phyloP scores from a whole-genome alignment of 2,888 invertebrate species.

The Selenia dentaria region DNA sequence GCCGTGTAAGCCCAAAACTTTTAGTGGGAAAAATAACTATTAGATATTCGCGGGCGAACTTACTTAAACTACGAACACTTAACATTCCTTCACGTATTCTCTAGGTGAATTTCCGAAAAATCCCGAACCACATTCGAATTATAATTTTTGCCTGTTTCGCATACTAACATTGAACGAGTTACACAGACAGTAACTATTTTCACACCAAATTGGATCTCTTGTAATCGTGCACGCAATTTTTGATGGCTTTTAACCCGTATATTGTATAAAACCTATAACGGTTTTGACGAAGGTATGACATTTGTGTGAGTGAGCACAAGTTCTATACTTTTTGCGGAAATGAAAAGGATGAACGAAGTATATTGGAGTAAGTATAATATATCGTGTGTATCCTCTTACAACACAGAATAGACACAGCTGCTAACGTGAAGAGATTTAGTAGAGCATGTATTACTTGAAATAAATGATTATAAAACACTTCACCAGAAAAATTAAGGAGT shows the following conservation, averaged over 20 bases:
- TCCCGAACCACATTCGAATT: constrained; percentile 12
- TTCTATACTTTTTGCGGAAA: background rate
- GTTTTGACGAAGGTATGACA: constrained; percentile 29
- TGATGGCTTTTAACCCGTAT: constrained; percentile 13
- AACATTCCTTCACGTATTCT: constrained; percentile 27
- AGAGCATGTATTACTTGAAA: too few species aligned
- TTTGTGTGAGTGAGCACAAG: constrained; percentile 6
- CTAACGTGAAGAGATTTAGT: too few species aligned
- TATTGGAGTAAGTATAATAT: too few species aligned
- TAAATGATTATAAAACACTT: too few species aligned
- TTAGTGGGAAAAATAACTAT: background rate
- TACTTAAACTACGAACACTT: constrained; percentile 38
- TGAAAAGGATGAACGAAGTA: background rate
- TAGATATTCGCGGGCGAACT: background rate
- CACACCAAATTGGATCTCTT: constrained; percentile 19
- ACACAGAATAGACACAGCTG: too few species aligned
- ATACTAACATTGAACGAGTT: constrained; percentile 7
- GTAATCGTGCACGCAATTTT: constrained; percentile 17
- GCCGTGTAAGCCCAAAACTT: constrained; percentile 4
- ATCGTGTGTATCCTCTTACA: too few species aligned
- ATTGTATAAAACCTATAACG: background rate
- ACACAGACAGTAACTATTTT: constrained; percentile 13
- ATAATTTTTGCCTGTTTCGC: constrained; percentile 7
- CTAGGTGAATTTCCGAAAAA: constrained; percentile 25
- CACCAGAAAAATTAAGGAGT: too few species aligned